Percentiles rank a stretch among this genome's conserved stretches.
Evolutionary conservation across 92 coral and sea anemone genomes (phyloP).

Genomic region (Actinernus sp.): DNA sequence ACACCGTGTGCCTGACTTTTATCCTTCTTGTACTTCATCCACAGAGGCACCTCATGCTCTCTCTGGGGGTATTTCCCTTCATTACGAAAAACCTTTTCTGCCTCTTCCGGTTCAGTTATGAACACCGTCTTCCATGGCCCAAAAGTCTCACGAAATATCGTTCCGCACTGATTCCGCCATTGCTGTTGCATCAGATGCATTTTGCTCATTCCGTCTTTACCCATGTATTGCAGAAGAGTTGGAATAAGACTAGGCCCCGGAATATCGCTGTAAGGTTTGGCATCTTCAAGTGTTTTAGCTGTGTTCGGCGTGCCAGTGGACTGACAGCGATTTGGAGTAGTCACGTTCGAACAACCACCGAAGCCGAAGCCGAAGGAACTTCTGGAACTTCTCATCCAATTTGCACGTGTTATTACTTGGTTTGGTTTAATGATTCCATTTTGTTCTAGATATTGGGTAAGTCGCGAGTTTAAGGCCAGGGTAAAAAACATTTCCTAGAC

Average conservation of each 20-base stretch:
- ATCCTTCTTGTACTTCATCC: constrained; percentile 64
- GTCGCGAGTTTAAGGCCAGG: too few species aligned
- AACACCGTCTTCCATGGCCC: constrained; percentile 33
- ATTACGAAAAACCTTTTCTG: constrained; percentile 59
- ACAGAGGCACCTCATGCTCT: constrained; percentile 37
- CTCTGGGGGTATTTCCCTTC: constrained; percentile 76
- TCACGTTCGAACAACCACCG: too few species aligned
- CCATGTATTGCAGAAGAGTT: background rate
- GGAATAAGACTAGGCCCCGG: constrained; percentile 16
- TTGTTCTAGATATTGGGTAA: too few species aligned
- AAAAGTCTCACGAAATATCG: constrained; percentile 60
- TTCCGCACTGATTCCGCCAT: constrained; percentile 48
- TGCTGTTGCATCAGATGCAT: constrained; percentile 56
- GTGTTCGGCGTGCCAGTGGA: too few species aligned
- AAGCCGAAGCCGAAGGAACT: too few species aligned
- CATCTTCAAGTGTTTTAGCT: too few species aligned
- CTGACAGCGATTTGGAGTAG: too few species aligned
- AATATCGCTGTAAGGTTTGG: constrained; percentile 14
- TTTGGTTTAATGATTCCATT: too few species aligned
- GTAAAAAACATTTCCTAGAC: too few species aligned
- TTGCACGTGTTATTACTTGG: too few species aligned
- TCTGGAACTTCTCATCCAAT: too few species aligned
- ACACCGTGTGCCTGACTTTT: constrained; percentile 50
- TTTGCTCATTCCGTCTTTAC: constrained; percentile 11
- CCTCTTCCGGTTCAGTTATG: constrained; percentile 66